Conservation (phyloP, 1,140 invertebrate species). For the Zaprionus capensis region DNA sequence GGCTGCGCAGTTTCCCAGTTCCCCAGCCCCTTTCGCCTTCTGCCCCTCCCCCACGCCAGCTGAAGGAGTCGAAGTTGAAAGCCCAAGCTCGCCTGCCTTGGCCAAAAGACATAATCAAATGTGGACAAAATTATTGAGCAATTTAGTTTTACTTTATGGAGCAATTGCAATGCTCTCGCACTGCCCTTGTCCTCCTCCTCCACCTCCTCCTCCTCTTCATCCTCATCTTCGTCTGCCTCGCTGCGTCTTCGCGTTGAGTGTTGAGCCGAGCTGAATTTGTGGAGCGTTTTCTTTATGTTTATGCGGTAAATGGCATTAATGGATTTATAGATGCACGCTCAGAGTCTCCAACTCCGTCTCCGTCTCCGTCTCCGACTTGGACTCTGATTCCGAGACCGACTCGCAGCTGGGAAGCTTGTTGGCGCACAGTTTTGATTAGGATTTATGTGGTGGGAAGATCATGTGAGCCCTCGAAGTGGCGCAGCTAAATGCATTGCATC, state of each 20-base stretch:
- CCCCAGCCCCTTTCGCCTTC: background rate
- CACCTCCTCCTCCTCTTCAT: background rate
- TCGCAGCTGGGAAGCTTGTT: conserved; percentile 51
- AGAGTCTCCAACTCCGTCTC: background rate
- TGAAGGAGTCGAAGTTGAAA: conserved; percentile 15
- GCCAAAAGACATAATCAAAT: conserved; percentile 81
- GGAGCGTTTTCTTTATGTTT: conserved; percentile 75
- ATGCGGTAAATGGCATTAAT: conserved; percentile 82
- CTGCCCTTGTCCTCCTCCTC: background rate
- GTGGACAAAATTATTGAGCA: conserved; percentile 83
- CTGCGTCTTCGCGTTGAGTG: conserved; percentile 26
- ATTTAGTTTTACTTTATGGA: conserved; percentile 84
- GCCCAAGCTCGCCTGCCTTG: conserved; percentile 23
- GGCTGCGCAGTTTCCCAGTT: conserved; percentile 11
- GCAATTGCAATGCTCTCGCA: conserved; percentile 63
- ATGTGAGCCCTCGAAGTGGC: conserved; percentile 21
- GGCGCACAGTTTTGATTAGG: conserved; percentile 74
- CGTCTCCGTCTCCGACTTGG: background rate
- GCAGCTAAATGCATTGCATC: conserved; percentile 26
- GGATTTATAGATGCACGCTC: conserved; percentile 76
- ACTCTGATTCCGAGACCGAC: background rate
- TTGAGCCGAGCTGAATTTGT: conserved; percentile 45
- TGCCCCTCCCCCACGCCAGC: background rate
- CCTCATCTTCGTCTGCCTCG: background rate
- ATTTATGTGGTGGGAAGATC: conserved; percentile 66